Percentiles rank a stretch among this genome's conserved stretches.
phyloP scores from a whole-genome alignment of 2,888 invertebrate species.

The Torymus aiolomorphi region DNA sequence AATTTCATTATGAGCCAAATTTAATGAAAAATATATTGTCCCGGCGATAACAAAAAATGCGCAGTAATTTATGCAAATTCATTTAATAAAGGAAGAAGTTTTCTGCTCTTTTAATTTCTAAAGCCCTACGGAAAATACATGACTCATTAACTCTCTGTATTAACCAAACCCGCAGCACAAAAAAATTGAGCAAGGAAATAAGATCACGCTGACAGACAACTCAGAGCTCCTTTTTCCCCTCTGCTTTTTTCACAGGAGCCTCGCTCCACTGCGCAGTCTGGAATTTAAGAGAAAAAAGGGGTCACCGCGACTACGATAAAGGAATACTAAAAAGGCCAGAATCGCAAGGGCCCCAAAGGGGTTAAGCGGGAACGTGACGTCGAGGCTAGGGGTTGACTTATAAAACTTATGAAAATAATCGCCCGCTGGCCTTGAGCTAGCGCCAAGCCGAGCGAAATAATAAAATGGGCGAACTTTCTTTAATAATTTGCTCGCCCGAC shows the following conservation, averaged over 20 bases:
- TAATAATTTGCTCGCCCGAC: slow-evolving; percentile 32
- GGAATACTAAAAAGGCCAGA: slow-evolving; percentile 3
- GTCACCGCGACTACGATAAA: slow-evolving; percentile 28
- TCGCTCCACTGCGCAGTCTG: too few species aligned
- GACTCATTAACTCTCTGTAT: slow-evolving; percentile 11
- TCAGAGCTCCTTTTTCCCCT: background rate
- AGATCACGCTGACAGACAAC: background rate
- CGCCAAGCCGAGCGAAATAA: slow-evolving; percentile 33
- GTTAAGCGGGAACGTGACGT: slow-evolving; percentile 33
- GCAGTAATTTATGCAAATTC: background rate
- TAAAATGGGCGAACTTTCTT: slow-evolving; percentile 47
- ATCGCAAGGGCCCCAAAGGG: background rate
- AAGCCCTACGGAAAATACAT: background rate
- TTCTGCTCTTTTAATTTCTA: background rate
- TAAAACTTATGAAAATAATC: slow-evolving; percentile 49
- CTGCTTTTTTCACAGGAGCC: background rate
- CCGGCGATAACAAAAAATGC: too few species aligned
- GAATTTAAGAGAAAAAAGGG: background rate
- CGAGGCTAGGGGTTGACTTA: slow-evolving; percentile 29
- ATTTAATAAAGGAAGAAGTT: background rate
- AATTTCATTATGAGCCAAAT: too few species aligned
- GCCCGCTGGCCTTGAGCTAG: slow-evolving; percentile 2
- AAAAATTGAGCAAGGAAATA: background rate
- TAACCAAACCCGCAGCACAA: too few species aligned
- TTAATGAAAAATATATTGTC: too few species aligned